Evolutionary conservation across 2,888 invertebrate genomes (phyloP), one percentile per base, ranked within the genome.

Genomic region (Acrobeloides nanus): DNA sequence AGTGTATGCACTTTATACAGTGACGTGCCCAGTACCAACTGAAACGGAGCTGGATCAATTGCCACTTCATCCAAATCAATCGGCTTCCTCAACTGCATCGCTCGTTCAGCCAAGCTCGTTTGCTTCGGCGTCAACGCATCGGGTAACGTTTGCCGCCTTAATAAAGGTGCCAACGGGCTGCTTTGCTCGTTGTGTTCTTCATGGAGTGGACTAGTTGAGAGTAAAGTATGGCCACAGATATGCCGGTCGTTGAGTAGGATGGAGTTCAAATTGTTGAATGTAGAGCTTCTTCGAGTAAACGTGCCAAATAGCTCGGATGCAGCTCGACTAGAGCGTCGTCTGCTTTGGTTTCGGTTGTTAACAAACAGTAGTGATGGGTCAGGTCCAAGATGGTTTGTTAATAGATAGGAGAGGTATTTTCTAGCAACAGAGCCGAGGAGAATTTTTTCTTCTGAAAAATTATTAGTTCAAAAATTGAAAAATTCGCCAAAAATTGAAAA

Each of bases 41-140:
- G 69, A 59, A 71, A 71, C 6, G 71, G 71, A 32, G 95, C 90
- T 0, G 93, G 90, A 76, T 97, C 95, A 50, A 95, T 88, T 74
- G 87, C 87, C 51, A 75, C 31, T 64, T 73, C 54, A 69, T 74
- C 73, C 48, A 78, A 75, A 54, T 78, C 74, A 1, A 87, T 84
- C 38, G 83, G 81, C 51, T 83, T 81, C 7, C 82, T 81, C 84
- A 95, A 85, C 77, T 90, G 87, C 31, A 55, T 53, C 8, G 65
- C 59, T 20, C 68, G 48, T 33, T 61, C 55, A 15, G 61, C 53
- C 40, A 66, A n/a, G n/a, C n/a, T n/a, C n/a, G n/a, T n/a, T n/a
- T n/a, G n/a, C n/a, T n/a, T n/a, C n/a, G n/a, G n/a, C n/a, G n/a
- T n/a, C n/a, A n/a, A n/a, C n/a, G n/a, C n/a, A n/a, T n/a, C n/a